A percentile compares a stretch with the other conserved stretches of the same genome.
Conservation (phyloP, 2,888 invertebrate genomes). For the Sipha maydis region DNA sequence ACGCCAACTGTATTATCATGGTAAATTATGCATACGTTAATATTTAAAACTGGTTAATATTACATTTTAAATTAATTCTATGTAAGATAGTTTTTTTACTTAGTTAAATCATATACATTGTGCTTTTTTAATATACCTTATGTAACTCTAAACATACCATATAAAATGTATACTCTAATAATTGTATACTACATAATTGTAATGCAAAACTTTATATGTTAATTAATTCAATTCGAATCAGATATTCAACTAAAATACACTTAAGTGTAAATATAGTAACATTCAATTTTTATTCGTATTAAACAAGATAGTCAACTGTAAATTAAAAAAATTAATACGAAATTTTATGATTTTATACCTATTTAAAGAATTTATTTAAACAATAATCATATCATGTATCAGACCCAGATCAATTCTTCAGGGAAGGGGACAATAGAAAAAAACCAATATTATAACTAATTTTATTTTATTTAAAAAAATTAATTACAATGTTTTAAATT, state of each 20-base stretch:
- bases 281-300: background rate
- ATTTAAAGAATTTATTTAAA: no score
- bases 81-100: background rate
- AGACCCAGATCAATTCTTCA: no score
- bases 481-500: no score
- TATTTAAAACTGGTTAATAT: slow-evolving; percentile 31
- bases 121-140: background rate
- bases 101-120: background rate
- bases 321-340: background rate
- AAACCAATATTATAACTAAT: no score
- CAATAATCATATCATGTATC: no score
- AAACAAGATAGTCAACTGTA: background rate
- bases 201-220: background rate
- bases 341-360: no score
- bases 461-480: no score
- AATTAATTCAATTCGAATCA: background rate
- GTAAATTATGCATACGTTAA: slow-evolving; percentile 26
- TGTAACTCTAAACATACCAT: background rate
- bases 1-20: background rate
- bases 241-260: background rate
- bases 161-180: background rate
- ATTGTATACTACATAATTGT: background rate
- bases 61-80: slow-evolving; percentile 15
- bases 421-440: no score
- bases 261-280: background rate